Conservation (phyloP, 2,888 invertebrate species). For the Alcis repandata region DNA sequence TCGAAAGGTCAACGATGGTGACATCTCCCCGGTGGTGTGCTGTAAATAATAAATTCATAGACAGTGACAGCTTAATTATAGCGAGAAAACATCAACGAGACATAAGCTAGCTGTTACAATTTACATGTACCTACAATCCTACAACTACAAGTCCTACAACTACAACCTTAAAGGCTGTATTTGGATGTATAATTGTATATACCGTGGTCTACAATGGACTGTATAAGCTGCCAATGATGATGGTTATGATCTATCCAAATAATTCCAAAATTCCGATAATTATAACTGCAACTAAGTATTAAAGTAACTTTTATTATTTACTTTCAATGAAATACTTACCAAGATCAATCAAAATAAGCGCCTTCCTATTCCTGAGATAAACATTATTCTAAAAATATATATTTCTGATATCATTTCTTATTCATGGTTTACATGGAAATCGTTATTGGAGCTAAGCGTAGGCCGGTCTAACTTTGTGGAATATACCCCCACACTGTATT, state of each 20-base stretch:
- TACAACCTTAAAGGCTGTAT: too few species aligned
- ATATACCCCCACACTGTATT: slow-evolving; percentile 63
- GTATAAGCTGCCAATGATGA: too few species aligned
- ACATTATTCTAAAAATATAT: slow-evolving; percentile 35
- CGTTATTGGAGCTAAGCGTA: slow-evolving; percentile 54
- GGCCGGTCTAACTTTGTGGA: slow-evolving; percentile 55
- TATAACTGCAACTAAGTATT: too few species aligned
- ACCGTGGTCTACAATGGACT: too few species aligned
- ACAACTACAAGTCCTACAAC: too few species aligned
- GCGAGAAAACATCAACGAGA: too few species aligned
- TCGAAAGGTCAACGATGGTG: background rate
- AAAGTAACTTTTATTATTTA: too few species aligned
- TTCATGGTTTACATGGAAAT: slow-evolving; percentile 45
- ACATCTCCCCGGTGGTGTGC: background rate
- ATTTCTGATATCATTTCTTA: slow-evolving; percentile 35
- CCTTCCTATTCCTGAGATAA: background rate
- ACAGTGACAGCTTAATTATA: too few species aligned
- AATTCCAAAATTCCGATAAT: background rate
- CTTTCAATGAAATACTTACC: background rate
- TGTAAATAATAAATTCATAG: too few species aligned
- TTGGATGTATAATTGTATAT: too few species aligned
- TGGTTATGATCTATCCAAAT: background rate
- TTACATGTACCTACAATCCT: too few species aligned
- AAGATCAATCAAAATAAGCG: slow-evolving; percentile 1
- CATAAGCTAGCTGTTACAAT: too few species aligned